phyloP scores from a whole-genome alignment of 2,113 vertebrate species.

The Brachyhypopomus gauderio region DNA sequence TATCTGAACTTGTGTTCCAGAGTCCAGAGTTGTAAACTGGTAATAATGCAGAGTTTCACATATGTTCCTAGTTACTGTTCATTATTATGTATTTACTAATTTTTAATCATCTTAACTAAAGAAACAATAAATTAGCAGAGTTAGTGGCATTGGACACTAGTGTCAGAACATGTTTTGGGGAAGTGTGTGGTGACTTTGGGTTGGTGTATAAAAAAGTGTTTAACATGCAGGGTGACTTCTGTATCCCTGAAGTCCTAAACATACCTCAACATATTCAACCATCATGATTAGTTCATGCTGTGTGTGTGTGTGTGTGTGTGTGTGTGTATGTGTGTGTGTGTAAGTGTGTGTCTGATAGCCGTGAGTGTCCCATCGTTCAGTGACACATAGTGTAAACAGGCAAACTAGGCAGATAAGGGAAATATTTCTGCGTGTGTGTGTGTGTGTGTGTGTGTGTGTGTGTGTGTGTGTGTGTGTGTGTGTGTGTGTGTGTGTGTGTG shows the following conservation, averaged over 20 bases:
- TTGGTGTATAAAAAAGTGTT: neutral
- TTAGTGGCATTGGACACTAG: no score
- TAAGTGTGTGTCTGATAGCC: neutral
- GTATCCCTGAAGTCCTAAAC: neutral
- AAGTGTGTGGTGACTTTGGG: neutral
- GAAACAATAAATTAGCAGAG: no score
- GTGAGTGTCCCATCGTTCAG: constrained; percentile 43
- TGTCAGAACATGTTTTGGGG: no score
- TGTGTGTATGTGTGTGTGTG: constrained; percentile 16
- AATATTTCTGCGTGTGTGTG: constrained; percentile 21
- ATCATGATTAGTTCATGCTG: neutral
- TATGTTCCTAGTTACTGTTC: no score
- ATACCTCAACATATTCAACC: neutral
- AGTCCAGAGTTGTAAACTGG: no score
- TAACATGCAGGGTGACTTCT: neutral
- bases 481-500: constrained; percentile 2
- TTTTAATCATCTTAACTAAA: no score
- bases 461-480: neutral
- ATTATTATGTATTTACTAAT: no score
- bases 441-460: neutral
- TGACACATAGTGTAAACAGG: constrained; percentile 51
- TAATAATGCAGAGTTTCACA: no score
- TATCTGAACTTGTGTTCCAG: no score
- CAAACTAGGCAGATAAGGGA: constrained; percentile 45
- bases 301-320: constrained; percentile 6